Conservation (phyloP, 2,888 invertebrate genomes). For the Odontomyia ornata region DNA sequence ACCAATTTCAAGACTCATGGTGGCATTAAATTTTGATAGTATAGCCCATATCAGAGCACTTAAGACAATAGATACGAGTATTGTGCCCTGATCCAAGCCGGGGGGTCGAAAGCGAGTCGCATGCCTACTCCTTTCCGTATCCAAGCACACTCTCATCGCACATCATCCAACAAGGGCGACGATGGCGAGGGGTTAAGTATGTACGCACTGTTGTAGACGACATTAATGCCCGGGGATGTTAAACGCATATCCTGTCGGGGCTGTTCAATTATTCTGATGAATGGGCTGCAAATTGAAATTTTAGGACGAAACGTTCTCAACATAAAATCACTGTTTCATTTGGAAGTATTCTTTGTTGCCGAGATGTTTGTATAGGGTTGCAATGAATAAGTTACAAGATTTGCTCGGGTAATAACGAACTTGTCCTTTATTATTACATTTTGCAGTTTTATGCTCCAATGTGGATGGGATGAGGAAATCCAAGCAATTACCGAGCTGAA, state of each 20-base stretch:
- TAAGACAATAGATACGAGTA: slow-evolving; percentile 43
- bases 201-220: slow-evolving; percentile 43
- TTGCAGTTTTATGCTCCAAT: neutral
- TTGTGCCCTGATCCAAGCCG: slow-evolving; percentile 29
- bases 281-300: slow-evolving; percentile 53
- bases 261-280: slow-evolving; percentile 55
- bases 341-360: neutral
- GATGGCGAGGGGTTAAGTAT: slow-evolving; percentile 29
- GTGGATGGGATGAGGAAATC: neutral
- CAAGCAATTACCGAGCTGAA: too few species aligned
- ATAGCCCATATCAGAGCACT: slow-evolving; percentile 43
- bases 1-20: slow-evolving; percentile 42
- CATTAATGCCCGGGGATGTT: slow-evolving; percentile 48
- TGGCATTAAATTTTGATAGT: slow-evolving; percentile 42
- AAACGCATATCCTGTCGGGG: slow-evolving; percentile 51
- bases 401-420: neutral
- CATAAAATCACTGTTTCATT: slow-evolving; percentile 39
- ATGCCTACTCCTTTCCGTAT: neutral
- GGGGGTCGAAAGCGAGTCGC: slow-evolving; percentile 15
- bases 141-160: neutral
- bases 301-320: slow-evolving; percentile 42
- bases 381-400: neutral
- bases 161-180: neutral
- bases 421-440: neutral
- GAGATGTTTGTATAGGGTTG: neutral